Evolutionary conservation across 2,113 vertebrate species (phyloP), one percentile per base, ranked within the genome.

Genomic region (Scytalopus superciliaris): DNA sequence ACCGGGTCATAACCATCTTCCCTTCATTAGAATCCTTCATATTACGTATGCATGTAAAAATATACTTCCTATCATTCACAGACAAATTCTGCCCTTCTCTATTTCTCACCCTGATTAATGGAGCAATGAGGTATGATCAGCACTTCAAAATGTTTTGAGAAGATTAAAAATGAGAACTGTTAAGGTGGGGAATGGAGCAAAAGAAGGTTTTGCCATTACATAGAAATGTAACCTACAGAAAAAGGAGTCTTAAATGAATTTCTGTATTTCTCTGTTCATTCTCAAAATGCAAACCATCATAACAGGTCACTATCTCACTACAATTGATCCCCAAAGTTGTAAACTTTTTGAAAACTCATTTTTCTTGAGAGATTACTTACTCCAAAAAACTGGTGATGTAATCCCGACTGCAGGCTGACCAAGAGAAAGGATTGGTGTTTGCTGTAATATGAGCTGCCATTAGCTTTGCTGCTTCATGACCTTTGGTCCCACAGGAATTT

Each of bases 371-470:
- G 69, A 90, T 97, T 98, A 99, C 99, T 99, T 99, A 99, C 99
- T 99, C 99, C 87, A 99, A 98, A 97, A 99, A 99, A 97, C 99
- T 99, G 98, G 99, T 99, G 98, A 99, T 99, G 97, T 99, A 99
- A 98, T 99, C 99, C 94, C 99, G 99, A 98, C 99, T 99, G 98
- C 99, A 99, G 94, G 99, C 98, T 52, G 99, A 99, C 99, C 99
- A 99, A 97, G 99, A 99, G 97, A 99, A 99, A 39, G 99, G 99
- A 97, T 99, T 99, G 98, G 99, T 99, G 97, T 99, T 99, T 97
- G 99, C 99, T 72, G 99, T 99, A 97, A 99, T 99, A 87, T 99
- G 99, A 97, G 99, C 99, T 77, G 99, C 99, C 99, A 99, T 99
- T 97, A 99, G 98, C 93, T 99, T 99, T 97, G 99, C 99, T 85